Conservation (phyloP, 2,113 vertebrate genomes). For the Larimichthys crocea region DNA sequence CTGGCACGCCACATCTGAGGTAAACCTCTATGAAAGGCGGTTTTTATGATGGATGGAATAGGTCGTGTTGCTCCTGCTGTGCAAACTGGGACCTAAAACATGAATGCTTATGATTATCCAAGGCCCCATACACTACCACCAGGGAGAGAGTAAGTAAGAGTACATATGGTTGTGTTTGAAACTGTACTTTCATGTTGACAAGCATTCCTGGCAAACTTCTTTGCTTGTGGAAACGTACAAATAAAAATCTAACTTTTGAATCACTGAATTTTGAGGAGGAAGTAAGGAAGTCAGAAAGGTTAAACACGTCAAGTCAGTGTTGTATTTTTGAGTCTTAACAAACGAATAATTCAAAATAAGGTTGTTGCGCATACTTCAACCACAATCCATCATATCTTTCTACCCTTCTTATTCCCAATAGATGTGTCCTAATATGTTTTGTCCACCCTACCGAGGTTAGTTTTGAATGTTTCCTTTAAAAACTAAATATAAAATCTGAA, state of each 20-base stretch:
- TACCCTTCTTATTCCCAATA: too few species aligned
- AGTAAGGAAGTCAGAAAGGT: slow-evolving; percentile 10
- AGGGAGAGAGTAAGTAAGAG: background rate
- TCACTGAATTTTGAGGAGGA: background rate
- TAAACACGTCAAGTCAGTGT: background rate
- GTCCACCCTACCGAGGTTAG: too few species aligned
- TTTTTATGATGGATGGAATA: slow-evolving; percentile 60
- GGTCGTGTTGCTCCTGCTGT: slow-evolving; percentile 28
- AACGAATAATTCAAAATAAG: too few species aligned
- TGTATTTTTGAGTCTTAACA: background rate
- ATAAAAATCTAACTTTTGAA: background rate
- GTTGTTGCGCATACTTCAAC: too few species aligned
- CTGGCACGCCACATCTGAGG: slow-evolving; percentile 43
- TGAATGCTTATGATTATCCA: slow-evolving; percentile 39
- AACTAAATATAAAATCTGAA: too few species aligned
- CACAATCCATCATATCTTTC: too few species aligned
- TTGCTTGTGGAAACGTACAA: background rate
- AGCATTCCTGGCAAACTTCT: background rate
- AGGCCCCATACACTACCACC: slow-evolving; percentile 6
- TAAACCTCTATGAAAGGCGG: slow-evolving; percentile 42
- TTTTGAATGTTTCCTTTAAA: too few species aligned
- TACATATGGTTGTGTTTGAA: background rate
- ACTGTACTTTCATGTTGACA: background rate
- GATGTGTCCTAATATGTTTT: too few species aligned
- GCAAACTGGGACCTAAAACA: slow-evolving; percentile 36